A percentile compares a stretch with the other conserved stretches of the same genome.
These are phyloP conservation scores for Hypselothyrea guttata DNA, from an alignment of 2,888 invertebrate species.

Conservation along the genomic window DNA sequence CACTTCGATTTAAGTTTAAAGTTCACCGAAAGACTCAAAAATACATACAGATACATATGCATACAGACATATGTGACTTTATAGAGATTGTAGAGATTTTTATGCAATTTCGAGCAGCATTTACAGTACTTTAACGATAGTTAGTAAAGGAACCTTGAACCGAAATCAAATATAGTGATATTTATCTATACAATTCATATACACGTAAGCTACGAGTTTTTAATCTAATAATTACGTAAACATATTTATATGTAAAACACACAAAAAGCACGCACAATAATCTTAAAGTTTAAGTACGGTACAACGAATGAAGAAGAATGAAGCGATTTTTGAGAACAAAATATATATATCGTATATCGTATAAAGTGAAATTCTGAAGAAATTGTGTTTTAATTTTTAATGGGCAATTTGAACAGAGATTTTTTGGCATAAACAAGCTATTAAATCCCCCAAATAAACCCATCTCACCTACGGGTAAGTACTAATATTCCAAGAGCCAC, in stretches of 20 bases:
- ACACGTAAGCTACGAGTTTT: constrained; percentile 21
- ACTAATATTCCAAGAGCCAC: constrained; percentile 45
- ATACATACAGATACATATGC: constrained; percentile 18
- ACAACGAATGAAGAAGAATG: constrained; percentile 25
- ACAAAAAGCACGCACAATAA: constrained; percentile 34
- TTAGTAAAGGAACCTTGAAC: constrained; percentile 60
- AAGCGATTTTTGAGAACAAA: constrained; percentile 48
- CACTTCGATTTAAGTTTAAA: constrained; percentile 37
- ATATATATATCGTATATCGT: constrained; percentile 37
- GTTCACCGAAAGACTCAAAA: constrained; percentile 46
- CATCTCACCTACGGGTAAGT: constrained; percentile 24
- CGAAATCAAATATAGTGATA: constrained; percentile 77
- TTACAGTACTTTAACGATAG: constrained; percentile 1
- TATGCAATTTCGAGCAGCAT: constrained; percentile 25
- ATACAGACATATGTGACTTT: constrained; percentile 37
- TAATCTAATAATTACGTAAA: constrained; percentile 22
- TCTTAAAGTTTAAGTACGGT: constrained; percentile 15
- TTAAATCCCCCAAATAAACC: constrained; percentile 21
- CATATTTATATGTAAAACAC: constrained; percentile 39
- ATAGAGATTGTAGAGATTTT: constrained; percentile 31
- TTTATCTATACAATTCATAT: constrained; percentile 62
- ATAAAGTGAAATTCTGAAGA: constrained; percentile 26
- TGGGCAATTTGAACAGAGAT: not conserved
- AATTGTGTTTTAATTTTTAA: constrained; percentile 16
- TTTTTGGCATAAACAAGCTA: constrained; percentile 11